These are phyloP conservation scores for Plecotus auritus DNA, from an alignment of 2,113 vertebrate species.

Conservation along the genomic window DNA sequence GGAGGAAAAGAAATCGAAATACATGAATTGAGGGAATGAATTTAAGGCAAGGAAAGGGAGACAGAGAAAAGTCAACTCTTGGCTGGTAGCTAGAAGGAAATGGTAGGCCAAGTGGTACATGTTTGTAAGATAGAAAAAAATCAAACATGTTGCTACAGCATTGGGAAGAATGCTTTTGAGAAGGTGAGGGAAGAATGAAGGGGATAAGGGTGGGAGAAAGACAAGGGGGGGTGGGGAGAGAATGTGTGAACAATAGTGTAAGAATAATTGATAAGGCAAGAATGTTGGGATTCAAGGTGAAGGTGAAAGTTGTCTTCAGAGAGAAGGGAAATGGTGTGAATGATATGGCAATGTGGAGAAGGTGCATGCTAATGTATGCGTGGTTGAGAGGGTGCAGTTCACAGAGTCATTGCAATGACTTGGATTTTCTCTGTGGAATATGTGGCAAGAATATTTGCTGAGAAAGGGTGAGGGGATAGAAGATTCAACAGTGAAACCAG, in stretches of 20 bases:
- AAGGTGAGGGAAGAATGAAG: not conserved
- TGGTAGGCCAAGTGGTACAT: not conserved
- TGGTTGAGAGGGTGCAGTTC: not conserved
- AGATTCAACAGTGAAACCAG: not conserved
- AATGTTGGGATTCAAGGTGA: not conserved
- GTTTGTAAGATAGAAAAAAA: not conserved
- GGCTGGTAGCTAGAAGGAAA: not conserved
- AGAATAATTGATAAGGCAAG: not conserved
- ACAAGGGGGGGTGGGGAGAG: not conserved
- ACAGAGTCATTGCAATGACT: fast-evolving
- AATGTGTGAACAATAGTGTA: not conserved
- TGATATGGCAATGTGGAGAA: too few relatives aligned
- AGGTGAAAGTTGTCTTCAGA: not conserved
- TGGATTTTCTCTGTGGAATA: not conserved
- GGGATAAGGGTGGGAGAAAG: not conserved
- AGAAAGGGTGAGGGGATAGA: not conserved
- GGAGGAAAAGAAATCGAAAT: not conserved
- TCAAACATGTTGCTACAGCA: not conserved
- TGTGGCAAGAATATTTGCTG: not conserved
- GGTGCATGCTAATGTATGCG: not conserved
- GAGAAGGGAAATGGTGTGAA: not conserved
- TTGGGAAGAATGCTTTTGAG: not conserved
- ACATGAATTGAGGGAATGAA: not conserved
- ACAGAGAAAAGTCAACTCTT: not conserved
- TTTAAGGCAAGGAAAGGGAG: not conserved